Base-by-base conservation (phyloP, 92 coral and sea anemone genomes). In the Micromussa lordhowensis region DNA sequence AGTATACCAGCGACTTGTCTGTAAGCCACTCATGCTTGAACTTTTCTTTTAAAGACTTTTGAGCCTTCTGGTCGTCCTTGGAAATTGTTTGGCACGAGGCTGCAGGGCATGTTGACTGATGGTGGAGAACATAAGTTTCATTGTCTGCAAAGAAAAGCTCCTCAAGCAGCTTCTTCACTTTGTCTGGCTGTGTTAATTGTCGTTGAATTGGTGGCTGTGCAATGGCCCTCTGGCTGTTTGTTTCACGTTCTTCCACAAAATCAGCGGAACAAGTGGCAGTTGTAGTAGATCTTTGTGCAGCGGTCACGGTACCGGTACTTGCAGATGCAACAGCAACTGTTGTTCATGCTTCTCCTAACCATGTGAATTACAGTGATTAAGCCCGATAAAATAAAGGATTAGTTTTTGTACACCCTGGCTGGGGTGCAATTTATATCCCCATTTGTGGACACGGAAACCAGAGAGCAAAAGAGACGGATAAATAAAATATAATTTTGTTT, bases 11-110 rank as follows among this genome's bases (percentile, higher is more conserved):
- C 86, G 93, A 66, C 83, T 93, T 84, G 89, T 90, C 83, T 86
- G 95, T 84, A 72, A 93, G 88, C 90, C 92, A 89, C 82, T 88
- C 68, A 81, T 92, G 90, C 87, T 92, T 92, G 77, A 88, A 88
- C 91, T 88, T 88, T 77, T 82, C 91, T 88, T 88, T 88, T 24
- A 88, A 82, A 63, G 88, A 71, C 88, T 88, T 82, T 81, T 88
- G 87, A 88, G 91, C 80, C 88, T 77, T 83, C 74, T 83, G 88
- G 75, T 89, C 89, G 5, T 53, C 88, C 26, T 58, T 68, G 81
- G 92, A 89, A 77, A 78, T 89, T 66, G 9, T 84, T 68, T 89
- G 84, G 66, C 89, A 84, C 49, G 80, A 84, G 88, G 19, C 89
- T 84, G 92, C 85, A 84, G 88, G 81, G 88, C 92, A 89, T 36